These are phyloP conservation scores for Brachionus sp. DNA, from an alignment of 1,140 invertebrate species.

Conservation along the genomic window DNA sequence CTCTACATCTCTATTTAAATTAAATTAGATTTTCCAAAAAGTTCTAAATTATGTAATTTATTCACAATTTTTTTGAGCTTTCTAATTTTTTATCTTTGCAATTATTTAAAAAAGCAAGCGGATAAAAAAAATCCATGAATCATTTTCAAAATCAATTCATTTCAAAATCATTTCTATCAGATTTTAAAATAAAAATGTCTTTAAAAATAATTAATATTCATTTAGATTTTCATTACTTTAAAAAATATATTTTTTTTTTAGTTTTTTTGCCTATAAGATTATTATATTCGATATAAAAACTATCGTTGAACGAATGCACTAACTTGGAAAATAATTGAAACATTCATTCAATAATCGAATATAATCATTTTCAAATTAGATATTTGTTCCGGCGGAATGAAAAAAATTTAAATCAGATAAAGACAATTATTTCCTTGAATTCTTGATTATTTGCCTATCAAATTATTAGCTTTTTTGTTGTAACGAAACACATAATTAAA, in stretches of 20 bases:
- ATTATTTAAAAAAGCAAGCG: neutral
- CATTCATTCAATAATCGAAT: neutral
- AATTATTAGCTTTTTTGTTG: neutral
- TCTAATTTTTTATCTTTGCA: neutral
- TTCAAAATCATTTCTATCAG: neutral
- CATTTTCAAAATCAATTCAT: neutral
- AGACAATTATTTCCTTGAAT: neutral
- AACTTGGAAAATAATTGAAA: too few species aligned
- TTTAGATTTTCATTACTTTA: too few species aligned
- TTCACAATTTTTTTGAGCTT: neutral
- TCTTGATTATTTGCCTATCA: neutral
- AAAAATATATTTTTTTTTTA: too few species aligned
- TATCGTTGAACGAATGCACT: too few species aligned
- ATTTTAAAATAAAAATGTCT: too few species aligned
- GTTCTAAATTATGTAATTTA: neutral
- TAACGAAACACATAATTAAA: too few species aligned
- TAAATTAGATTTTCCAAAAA: neutral
- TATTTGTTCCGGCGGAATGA: neutral
- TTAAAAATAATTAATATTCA: too few species aligned
- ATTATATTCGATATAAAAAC: too few species aligned
- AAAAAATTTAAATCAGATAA: neutral
- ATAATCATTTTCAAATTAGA: neutral
- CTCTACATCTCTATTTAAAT: neutral
- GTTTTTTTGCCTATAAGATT: too few species aligned
- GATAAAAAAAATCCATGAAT: neutral